Conservation (phyloP, 2,797 vertebrate species). For the Microtus obscurus region DNA sequence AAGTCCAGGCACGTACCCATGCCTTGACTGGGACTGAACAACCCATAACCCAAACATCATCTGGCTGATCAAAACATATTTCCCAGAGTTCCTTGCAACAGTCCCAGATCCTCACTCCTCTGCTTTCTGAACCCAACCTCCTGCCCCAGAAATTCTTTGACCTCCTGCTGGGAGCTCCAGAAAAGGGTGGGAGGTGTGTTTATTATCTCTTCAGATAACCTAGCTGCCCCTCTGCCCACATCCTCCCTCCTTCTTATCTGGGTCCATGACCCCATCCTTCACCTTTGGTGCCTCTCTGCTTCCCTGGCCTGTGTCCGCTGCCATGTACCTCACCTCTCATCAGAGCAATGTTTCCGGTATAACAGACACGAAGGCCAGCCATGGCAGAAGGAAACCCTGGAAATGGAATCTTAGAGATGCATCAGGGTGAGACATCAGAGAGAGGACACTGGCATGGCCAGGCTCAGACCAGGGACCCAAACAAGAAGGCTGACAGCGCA, state of each 20-base stretch:
- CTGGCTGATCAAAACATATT: background rate
- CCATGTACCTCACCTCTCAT: background rate
- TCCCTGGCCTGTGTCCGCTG: background rate
- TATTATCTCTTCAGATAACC: slow-evolving; percentile 73
- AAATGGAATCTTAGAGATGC: too few relatives aligned
- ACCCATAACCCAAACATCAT: fast-evolving
- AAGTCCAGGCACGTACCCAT: background rate
- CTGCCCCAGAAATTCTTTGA: background rate
- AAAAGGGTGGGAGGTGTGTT: background rate
- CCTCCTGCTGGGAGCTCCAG: background rate
- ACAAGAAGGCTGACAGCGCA: too few relatives aligned
- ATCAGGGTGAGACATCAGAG: background rate
- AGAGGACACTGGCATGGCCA: background rate
- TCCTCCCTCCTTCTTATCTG: slow-evolving; percentile 29
- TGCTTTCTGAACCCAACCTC: background rate
- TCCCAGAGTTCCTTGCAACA: background rate
- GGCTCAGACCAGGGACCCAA: background rate
- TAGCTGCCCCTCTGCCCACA: background rate
- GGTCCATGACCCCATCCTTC: background rate
- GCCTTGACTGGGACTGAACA: background rate
- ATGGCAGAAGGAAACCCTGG: background rate
- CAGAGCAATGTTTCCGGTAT: background rate
- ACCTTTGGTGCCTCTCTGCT: background rate
- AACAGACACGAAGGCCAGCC: background rate
- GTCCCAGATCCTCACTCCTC: background rate